Evolutionary conservation across 2,113 vertebrate genomes (phyloP).

Genomic region (Eulacestoma nigropectus): DNA sequence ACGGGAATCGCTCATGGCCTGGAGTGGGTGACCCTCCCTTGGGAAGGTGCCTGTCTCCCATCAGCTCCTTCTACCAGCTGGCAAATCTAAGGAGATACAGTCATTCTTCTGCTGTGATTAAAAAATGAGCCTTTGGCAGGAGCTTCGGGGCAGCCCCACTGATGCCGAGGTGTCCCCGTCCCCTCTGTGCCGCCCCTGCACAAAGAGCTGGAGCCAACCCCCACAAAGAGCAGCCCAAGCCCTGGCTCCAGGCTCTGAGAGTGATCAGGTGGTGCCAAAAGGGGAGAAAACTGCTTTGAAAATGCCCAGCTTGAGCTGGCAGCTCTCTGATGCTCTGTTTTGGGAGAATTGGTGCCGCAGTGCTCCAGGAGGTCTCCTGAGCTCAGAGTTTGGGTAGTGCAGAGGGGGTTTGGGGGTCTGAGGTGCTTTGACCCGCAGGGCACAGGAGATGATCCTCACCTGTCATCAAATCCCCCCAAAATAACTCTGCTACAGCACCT

Average conservation of each 20-base stretch:
- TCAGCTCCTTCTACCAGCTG: not conserved
- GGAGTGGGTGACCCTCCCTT: not conserved
- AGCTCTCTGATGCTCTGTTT: rapidly evolving
- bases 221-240: not conserved
- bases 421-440: not conserved
- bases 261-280: not conserved
- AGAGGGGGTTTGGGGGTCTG: not conserved
- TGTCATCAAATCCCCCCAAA: not conserved
- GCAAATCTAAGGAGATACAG: not conserved
- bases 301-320: not conserved
- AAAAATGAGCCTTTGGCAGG: not conserved
- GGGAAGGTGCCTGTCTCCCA: not conserved
- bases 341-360: not conserved
- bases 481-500: not conserved
- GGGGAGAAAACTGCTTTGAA: not conserved
- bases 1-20: not conserved
- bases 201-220: not conserved
- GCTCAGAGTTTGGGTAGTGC: not conserved
- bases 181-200: not conserved
- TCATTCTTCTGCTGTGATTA: not conserved
- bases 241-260: not conserved
- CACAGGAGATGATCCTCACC: not conserved
- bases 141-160: rapidly evolving
- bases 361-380: not conserved
- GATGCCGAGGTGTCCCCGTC: not conserved